Conservation (phyloP, 1,140 invertebrate genomes). For the Cephus cinctus region DNA sequence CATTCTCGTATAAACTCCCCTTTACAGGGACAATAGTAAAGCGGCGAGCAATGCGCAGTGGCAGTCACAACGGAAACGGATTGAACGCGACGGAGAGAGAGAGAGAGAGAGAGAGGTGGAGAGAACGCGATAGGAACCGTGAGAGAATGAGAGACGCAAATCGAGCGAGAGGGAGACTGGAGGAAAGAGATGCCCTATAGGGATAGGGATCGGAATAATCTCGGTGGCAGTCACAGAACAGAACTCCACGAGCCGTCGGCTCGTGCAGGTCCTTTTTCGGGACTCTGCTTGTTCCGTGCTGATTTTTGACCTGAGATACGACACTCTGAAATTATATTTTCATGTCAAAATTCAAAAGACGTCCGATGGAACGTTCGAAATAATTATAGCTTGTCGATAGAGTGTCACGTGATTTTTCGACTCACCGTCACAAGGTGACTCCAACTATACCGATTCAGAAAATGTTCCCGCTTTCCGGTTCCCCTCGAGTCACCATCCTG, state of each 20-base stretch:
- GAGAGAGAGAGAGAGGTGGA: conserved; percentile 28
- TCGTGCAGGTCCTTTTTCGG: conserved; percentile 34
- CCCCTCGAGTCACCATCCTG: no score
- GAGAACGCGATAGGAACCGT: conserved; percentile 6
- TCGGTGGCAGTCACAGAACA: conserved; percentile 43
- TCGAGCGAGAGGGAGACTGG: conserved; percentile 27
- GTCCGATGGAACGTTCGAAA: no score
- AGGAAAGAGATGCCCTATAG: conserved; percentile 33
- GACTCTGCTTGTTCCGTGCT: not conserved
- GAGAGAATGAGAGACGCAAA: conserved; percentile 16
- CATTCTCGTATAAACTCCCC: no score
- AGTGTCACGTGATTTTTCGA: no score
- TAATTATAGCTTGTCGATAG: no score
- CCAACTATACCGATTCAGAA: not conserved
- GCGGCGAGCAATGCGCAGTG: conserved; percentile 38
- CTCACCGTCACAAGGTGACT: no score
- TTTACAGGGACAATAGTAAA: conserved; percentile 46
- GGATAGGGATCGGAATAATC: conserved; percentile 52
- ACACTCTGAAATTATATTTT: not conserved
- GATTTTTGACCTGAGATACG: not conserved
- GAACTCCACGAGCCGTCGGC: conserved; percentile 49
- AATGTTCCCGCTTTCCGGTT: no score
- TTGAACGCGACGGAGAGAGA: conserved; percentile 44
- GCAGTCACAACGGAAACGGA: conserved; percentile 55
- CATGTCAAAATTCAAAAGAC: no score